A percentile compares a stretch with the other conserved stretches of the same genome.
phyloP scores from a whole-genome alignment of 2,113 vertebrate species.

The Megalops atlanticus region DNA sequence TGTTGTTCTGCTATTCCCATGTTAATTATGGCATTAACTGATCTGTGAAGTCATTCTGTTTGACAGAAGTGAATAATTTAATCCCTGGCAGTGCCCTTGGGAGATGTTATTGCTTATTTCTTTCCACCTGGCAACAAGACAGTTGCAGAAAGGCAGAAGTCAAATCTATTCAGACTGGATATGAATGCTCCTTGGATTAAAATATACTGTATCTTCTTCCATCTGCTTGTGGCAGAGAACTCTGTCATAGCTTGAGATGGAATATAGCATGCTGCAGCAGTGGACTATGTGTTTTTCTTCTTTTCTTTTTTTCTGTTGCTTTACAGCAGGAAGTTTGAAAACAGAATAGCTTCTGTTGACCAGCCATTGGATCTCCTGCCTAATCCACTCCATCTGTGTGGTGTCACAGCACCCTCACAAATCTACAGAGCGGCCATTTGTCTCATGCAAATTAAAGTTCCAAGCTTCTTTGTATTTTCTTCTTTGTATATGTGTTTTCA shows the following conservation, averaged over 20 bases:
- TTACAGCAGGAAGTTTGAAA: constrained; percentile 57
- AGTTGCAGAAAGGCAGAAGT: neutral
- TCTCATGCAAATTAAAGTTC: neutral
- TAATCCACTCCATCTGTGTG: constrained; percentile 66
- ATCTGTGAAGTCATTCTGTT: neutral
- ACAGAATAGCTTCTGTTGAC: constrained; percentile 59
- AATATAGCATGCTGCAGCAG: neutral
- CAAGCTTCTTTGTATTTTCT: neutral
- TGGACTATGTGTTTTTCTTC: too few species aligned
- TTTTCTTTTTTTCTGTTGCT: constrained; percentile 44
- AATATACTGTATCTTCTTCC: too few species aligned
- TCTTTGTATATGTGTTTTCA: neutral
- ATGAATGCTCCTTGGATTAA: neutral
- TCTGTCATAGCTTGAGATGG: neutral
- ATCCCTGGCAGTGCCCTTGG: neutral
- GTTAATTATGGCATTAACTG: neutral
- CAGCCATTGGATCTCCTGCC: constrained; percentile 55
- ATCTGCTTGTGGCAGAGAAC: neutral
- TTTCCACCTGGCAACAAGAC: neutral
- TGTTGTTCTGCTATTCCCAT: neutral
- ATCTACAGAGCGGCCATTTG: constrained; percentile 56
- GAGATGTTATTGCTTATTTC: neutral
- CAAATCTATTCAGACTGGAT: neutral
- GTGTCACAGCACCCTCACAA: constrained; percentile 57
- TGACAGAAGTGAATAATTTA: neutral